Conservation (phyloP, 1,140 invertebrate genomes). For the Musca vetustissima region DNA sequence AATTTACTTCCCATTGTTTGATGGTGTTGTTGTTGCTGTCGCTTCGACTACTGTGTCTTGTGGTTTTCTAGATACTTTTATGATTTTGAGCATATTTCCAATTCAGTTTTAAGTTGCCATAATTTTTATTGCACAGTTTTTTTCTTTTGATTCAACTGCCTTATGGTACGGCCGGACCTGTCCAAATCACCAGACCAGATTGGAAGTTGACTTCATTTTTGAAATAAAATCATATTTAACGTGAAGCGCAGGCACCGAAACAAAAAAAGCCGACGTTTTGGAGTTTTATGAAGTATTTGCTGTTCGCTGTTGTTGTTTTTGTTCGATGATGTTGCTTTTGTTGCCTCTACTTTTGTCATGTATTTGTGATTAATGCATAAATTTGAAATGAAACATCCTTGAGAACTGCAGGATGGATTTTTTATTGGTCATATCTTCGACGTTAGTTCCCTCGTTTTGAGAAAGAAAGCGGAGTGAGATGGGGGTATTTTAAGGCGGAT, state of each 20-base stretch:
- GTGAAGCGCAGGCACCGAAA: not conserved
- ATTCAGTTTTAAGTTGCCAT: constrained; percentile 8
- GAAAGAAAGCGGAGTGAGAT: not conserved
- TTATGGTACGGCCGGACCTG: not conserved
- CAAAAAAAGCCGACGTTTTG: constrained; percentile 17
- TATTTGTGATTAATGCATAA: constrained; percentile 23
- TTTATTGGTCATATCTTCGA: not conserved
- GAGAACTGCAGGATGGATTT: constrained; percentile 22
- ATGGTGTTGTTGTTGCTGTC: too few relatives aligned
- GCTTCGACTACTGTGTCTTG: too few relatives aligned
- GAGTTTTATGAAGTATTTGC: constrained; percentile 10
- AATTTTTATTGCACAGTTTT: constrained; percentile 17
- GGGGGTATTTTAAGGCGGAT: not conserved
- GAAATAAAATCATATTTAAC: constrained; percentile 20
- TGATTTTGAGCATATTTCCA: constrained; percentile 15
- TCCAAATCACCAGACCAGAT: not conserved
- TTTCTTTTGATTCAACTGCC: not conserved
- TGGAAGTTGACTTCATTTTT: constrained; percentile 20
- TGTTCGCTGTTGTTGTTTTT: not conserved
- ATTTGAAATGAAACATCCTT: constrained; percentile 14
- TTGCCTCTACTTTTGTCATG: not conserved
- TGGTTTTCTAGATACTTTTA: too few relatives aligned
- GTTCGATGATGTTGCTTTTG: not conserved
- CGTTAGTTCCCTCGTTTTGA: not conserved
- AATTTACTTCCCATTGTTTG: too few relatives aligned